Evolutionary conservation across 2,113 vertebrate species (phyloP), one percentile per base, ranked within the genome.

Genomic region (Recurvirostra avosetta): DNA sequence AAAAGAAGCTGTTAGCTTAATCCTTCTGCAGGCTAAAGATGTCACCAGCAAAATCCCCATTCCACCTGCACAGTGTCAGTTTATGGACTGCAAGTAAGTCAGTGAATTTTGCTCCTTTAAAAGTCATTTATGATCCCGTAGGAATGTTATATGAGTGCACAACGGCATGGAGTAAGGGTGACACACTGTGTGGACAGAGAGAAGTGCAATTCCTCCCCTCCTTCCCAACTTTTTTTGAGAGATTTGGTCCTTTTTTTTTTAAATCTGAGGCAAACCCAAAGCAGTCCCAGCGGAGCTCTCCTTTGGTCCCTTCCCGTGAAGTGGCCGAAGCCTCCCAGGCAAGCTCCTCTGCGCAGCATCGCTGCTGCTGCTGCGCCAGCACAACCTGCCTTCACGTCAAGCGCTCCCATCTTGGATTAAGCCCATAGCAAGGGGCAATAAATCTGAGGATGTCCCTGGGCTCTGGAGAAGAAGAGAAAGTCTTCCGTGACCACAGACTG

Each of bases 121-220:
- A 89, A 92, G 49, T 8, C 70, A 29, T 92, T 76, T 88, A 36
- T 65, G 91, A 12, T 63, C 20, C 92, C 1, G 13, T 2, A 38
- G 67, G 80, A 77, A 74, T 15, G 92, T 23, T 3, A 4, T 8
- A 8, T 0, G 67, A 41, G 50, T 29, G 65, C 70, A 58, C 50
- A 19, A 18, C 0, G 32, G n/a, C 43, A 34, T 80, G 84, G 95
- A 96, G 96, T 71, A 97, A 97, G 96, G 91, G 96, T 97, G 96
- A 97, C 96, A 97, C 97, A 97, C 97, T 94, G 97, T 91, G 96
- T 97, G 97, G 95, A 91, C 93, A 92, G 78, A 6, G 96, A 96
- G 96, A 96, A 97, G 67, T 97, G 96, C 95, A 97, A 58, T 88
- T 91, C 84, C 63, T 91, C 41, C 74, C 58, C 81, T 67, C 43